Percentiles rank a stretch among this genome's conserved stretches.
These are phyloP conservation scores for Gephyroberyx darwinii DNA, from an alignment of 2,797 vertebrate species.

Conservation along the genomic window DNA sequence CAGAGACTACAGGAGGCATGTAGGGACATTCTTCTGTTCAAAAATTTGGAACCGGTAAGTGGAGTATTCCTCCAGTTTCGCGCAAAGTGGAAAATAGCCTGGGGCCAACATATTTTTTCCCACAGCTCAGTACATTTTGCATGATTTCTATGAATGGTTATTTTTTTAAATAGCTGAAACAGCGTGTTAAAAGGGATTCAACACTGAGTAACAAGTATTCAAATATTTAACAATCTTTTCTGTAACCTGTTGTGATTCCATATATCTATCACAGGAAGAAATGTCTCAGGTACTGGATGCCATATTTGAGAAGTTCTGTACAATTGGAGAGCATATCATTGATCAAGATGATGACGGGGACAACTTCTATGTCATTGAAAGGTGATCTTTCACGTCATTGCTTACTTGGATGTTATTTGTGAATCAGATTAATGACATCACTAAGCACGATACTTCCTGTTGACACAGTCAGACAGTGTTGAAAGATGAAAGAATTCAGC, in stretches of 20 bases:
- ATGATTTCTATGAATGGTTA: slow-evolving; percentile 22
- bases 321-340: slow-evolving; percentile 93
- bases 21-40: slow-evolving; percentile 97
- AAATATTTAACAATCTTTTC: slow-evolving; percentile 10
- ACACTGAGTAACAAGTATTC: background rate
- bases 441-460: slow-evolving; percentile 4
- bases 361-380: slow-evolving; percentile 98
- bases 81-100: slow-evolving; percentile 37
- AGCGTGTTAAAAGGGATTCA: background rate
- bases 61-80: slow-evolving; percentile 30
- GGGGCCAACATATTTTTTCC: slow-evolving; percentile 34
- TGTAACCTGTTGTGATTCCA: background rate
- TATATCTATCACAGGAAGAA: slow-evolving; percentile 86
- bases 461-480: background rate
- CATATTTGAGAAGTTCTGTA: slow-evolving; percentile 96
- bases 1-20: slow-evolving; percentile 97
- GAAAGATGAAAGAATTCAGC: background rate
- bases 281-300: slow-evolving; percentile 98
- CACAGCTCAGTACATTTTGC: slow-evolving; percentile 27
- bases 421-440: background rate
- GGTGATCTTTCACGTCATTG: slow-evolving; percentile 73
- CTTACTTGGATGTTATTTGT: background rate
- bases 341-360: slow-evolving; percentile 98
- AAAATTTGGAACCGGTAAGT: slow-evolving; percentile 95
- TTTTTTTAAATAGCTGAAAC: slow-evolving; percentile 17